Evolutionary conservation across 2,113 vertebrate genomes (phyloP), one percentile per base, ranked within the genome.

Genomic region (Dicaeum eximium): DNA sequence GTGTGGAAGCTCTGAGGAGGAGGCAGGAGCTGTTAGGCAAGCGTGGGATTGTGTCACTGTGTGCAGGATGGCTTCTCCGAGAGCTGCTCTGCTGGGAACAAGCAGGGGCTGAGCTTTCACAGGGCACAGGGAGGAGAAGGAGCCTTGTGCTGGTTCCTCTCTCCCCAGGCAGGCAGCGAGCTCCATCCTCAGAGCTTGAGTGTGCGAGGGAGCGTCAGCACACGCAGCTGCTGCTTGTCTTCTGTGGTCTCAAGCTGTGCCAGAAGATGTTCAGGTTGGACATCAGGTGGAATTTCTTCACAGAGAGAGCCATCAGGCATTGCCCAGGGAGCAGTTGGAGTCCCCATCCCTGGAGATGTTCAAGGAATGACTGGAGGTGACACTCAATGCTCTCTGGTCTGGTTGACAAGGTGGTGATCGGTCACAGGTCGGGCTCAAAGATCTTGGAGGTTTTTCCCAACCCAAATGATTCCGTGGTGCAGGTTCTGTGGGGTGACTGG

Each of bases 21-120:
- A 86, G 91, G 91, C 84, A 82, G 80, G 16, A 93, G 87, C 19
- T 88, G 93, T 89, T 57, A 75, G 64, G 90, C 74, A 92, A 38
- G 54, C 1, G 74, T 90, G 92, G 95, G 93, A 44, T 89, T 19
- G 78, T 85, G 86, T 78, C 51, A 7, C 3, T 48, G 69, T 62
- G 57, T 0, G 7, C 27, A 1, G 89, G 90, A 58, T 40, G 53
- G 74, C 80, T 69, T 80, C 88, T 90, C 78, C 1, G 0, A 23
- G 91, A 69, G 23, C 78, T 28, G 56, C 87, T 44, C 35, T 56
- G 50, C 78, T 44, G 74, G 56, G 33, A 73, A 15, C 0, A 2
- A 67, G 80, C 73, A 64, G 74, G 37, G 80, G 64, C 83, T 92
- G 92, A 86, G 90, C 88, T 65, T 33, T 20, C n/a, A 60, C 61